Evolutionary conservation across 2,888 invertebrate species (phyloP), one percentile per base, ranked within the genome.

Genomic region (Ditula angustiorana): DNA sequence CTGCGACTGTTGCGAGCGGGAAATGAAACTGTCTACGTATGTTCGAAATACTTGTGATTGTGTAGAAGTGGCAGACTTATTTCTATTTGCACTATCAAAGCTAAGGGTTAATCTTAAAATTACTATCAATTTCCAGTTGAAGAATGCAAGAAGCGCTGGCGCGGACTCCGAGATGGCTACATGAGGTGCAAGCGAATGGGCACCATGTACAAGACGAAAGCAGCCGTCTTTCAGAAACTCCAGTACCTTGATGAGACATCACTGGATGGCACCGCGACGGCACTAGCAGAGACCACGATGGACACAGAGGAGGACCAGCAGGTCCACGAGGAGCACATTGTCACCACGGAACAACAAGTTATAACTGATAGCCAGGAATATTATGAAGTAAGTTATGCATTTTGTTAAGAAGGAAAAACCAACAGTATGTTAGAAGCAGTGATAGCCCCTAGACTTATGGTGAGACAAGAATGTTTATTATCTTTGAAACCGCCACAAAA

Each of bases 111-210:
- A 46, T 21, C 28, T 35, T 24, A 11, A 52, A 35, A 23, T 23
- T 35, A n/a, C n/a, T n/a, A 5, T 35, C 0, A 60, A 61, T 70
- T 90, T 89, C 28, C 83, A 93, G 93, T 92, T 75, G 93, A 93
- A 71, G 94, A 94, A 85, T 94, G 94, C 79, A 93, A 93, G 70
- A 93, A 93, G 70, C 87, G 94, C 41, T 94, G 94, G 94, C 83
- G 93, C 58, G 93, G 93, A 11, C 82, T 94, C 47, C 83, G 94
- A 16, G 94, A 94, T 78, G 87, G 93, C 50, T 94, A 93, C 78
- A 88, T 92, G 76, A 91, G 93, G 58, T 90, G 90, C 70, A 91
- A 88, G 65, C 85, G 93, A 28, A 70, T 86, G 53, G 90, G 90
- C 21, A 79, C 85, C 1, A 74, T 88, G 71, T 88, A 89, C 69